Evolutionary conservation across 2,113 vertebrate genomes (phyloP).

Genomic region (Sardina pilchardus): DNA sequence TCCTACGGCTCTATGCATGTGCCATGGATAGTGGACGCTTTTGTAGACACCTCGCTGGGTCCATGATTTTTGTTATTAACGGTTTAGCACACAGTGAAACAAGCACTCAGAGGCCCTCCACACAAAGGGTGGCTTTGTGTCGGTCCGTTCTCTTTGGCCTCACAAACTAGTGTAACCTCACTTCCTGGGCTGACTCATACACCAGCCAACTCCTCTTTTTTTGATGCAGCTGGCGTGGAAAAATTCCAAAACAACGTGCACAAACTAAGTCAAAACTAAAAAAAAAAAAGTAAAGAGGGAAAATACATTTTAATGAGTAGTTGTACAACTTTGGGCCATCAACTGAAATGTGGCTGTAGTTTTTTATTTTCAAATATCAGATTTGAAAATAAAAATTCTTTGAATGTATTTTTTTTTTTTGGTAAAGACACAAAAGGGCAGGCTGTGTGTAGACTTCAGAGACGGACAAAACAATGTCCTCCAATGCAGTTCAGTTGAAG

Average conservation of each 20-base stretch:
- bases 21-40: not conserved
- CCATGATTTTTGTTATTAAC: conserved; percentile 65
- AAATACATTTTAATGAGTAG: not conserved
- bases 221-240: not conserved
- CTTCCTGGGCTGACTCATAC: conserved; percentile 77
- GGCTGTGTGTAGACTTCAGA: not conserved
- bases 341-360: not conserved
- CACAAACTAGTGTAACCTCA: conserved; percentile 71
- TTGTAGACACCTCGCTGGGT: not conserved
- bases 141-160: conserved; percentile 74
- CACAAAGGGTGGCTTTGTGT: conserved; percentile 77
- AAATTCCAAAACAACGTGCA: not conserved
- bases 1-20: not conserved
- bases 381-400: not conserved
- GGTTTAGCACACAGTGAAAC: conserved; percentile 71
- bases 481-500: not conserved
- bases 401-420: not conserved
- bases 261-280: not conserved
- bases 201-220: conserved; percentile 40
- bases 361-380: too few relatives aligned
- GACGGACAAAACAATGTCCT: not conserved
- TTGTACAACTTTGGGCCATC: not conserved
- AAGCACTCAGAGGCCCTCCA: conserved; percentile 60
- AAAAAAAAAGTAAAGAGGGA: not conserved
- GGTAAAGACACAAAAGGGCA: not conserved